Percentiles rank a stretch among this genome's conserved stretches.
Conservation (phyloP, 2,797 vertebrate genomes). For the Falco naumanni region DNA sequence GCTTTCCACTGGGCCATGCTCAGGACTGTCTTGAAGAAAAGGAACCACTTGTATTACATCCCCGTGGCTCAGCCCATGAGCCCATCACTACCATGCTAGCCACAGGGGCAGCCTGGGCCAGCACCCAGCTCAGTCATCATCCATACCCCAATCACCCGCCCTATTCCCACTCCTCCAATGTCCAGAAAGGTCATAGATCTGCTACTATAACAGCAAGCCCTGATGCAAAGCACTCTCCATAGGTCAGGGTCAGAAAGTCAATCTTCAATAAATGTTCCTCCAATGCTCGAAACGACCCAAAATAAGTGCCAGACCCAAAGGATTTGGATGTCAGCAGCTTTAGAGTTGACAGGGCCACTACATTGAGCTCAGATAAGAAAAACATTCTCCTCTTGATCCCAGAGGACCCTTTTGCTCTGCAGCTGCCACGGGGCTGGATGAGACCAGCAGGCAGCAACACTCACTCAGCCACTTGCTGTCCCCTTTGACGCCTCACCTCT, state of each 20-base stretch:
- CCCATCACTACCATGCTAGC: background rate
- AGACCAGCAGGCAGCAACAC: fast-evolving
- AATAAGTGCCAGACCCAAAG: background rate
- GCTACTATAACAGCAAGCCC: background rate
- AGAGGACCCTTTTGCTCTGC: background rate
- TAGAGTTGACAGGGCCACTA: background rate
- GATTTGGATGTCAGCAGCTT: background rate
- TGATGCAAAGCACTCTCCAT: background rate
- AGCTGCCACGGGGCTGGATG: fast-evolving
- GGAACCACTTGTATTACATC: fast-evolving
- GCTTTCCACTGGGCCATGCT: background rate
- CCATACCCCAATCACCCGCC: background rate
- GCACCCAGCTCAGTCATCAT: background rate
- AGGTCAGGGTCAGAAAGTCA: background rate
- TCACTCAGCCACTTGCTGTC: background rate
- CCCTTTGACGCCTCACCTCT: background rate
- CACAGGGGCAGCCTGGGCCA: background rate
- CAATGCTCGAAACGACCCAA: background rate
- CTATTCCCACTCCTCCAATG: background rate
- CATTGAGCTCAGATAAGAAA: fast-evolving
- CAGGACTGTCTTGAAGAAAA: background rate
- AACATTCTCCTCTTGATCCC: background rate
- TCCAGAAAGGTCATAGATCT: background rate
- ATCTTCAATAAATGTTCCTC: background rate
- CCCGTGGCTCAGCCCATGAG: background rate